These are phyloP conservation scores for Clytia hemisphaerica DNA, from an alignment of 30 jellyfish, hydroid and myxozoan species.

Conservation along the genomic window DNA sequence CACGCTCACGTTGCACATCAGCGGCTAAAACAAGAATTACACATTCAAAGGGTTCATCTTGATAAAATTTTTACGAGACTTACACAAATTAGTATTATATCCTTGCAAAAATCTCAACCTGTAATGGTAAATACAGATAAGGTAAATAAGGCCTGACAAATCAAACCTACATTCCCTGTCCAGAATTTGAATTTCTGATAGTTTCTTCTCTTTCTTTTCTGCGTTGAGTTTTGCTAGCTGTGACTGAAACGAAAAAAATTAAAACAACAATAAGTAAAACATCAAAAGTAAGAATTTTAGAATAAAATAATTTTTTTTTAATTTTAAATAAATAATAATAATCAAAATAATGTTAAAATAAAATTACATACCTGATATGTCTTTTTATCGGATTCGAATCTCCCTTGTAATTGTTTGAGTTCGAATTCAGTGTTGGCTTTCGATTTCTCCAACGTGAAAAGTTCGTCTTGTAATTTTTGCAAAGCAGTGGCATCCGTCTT, in stretches of 20 bases:
- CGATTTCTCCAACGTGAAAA: constrained; percentile 64
- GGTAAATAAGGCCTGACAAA: too few relatives aligned
- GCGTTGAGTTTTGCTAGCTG: constrained; percentile 71
- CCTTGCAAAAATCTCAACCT: too few relatives aligned
- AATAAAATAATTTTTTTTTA: not conserved
- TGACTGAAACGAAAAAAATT: constrained; percentile 23
- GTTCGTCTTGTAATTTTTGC: constrained; percentile 94
- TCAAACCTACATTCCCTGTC: constrained; percentile 73
- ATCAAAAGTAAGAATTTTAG: not conserved
- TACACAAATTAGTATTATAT: too few relatives aligned
- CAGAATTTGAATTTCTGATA: constrained; percentile 64
- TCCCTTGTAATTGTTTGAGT: constrained; percentile 66
- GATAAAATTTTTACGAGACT: not conserved
- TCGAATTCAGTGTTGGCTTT: constrained; percentile 84
- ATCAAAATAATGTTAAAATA: not conserved
- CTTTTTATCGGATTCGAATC: constrained; percentile 52
- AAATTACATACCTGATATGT: constrained; percentile 44
- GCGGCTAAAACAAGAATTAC: constrained; percentile 35
- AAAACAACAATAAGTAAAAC: too few relatives aligned
- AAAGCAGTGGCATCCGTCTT: constrained; percentile 79
- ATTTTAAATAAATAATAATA: not conserved
- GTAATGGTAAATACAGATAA: not conserved
- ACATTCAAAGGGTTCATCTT: not conserved
- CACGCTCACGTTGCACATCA: constrained; percentile 62
- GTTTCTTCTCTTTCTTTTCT: constrained; percentile 68